Base-by-base conservation (phyloP, 2,797 vertebrate species). In the Phoxinus dragarum region DNA sequence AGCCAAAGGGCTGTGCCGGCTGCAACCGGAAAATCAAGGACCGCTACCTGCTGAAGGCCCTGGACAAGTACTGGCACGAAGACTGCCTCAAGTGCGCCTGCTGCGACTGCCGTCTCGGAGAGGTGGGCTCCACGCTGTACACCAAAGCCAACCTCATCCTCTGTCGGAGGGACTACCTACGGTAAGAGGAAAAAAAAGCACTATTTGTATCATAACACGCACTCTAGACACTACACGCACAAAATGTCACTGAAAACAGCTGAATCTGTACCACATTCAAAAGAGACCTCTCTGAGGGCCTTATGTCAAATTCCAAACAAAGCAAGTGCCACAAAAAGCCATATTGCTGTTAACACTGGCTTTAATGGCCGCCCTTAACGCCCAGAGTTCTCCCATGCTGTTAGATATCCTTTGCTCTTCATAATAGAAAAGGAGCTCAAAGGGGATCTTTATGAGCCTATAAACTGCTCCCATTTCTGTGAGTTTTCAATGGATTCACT, bases 1-100 rank as follows among this genome's bases (percentile, higher is more conserved):
- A 99, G 96, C 98, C 98, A 93, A 99, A 98, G 96, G 98, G 98
- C 98, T 99, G 98, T 97, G 98, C 98, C 97, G 98, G 98, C 97
- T 99, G 98, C 96, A 99, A 97, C 96, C 97, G 98, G 94, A 99
- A 99, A 96, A 99, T 99, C 95, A 99, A 99, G 95, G 98, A 99
- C 96, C 96, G 98, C 82, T 99, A 98, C 95, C 97, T 99, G 89
- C 97, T 99, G 88, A 99, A 99, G 95, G 98, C 98, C 88, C 94
- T 99, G 93, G 98, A 99, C 95, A 99, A 99, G 93, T 99, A 98
- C 90, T 99, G 98, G 98, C 98, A 99, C 95, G 98, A 99, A 84
- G 98, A 99, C 95, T 99, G 98, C 90, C 94, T 99, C 91, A 99
- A 99, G 92, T 99, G 98, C 82, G 98, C 98, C 89, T 99, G 98